Evolutionary conservation across 1,140 invertebrate genomes (phyloP), one percentile per base, ranked within the genome.

Genomic region (Hyphantria cunea): DNA sequence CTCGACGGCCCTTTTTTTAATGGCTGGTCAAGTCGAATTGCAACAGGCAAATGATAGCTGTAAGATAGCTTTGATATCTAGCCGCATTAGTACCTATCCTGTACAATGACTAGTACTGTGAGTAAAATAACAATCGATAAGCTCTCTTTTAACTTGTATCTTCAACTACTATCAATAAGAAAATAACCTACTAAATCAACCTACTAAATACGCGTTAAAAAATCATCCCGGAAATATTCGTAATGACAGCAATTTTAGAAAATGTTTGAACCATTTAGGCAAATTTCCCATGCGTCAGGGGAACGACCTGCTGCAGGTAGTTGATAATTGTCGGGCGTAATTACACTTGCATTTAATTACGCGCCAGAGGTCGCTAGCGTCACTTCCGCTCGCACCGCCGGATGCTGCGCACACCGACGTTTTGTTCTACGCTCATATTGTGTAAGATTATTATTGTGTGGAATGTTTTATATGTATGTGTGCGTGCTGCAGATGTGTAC

Each of bases 281-380:
- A 8, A 13, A 56, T 56, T 48, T 48, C 15, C 44, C 54, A 3
- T 14, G 45, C n/a, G 54, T 13, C 17, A 14, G 1, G 14, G 47
- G 42, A 58, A 2, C 14, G 44, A 58, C 44, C 54, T 31, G 0
- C 54, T 31, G 0, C 8, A 32, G 53, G 31, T 11, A 39, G 41
- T 25, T 32, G 54, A 58, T 58, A 58, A 58, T 58, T 58, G 33
- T 44, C 6, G 12, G 32, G 32, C 54, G 44, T 32, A 58, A 58
- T 48, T 58, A 58, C 54, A 58, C 54, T 58, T 58, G 54, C 54
- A 58, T 48, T 58, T 48, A 58, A 58, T 58, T 58, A 58, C 54
- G 54, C 44, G 33, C 54, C 12, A 58, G 54, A 58, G 54, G 54
- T 58, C 54, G 54, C 54, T 33, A 33, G 53, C 41, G 53, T 56